These are phyloP conservation scores for Drosophila phalerata DNA, from an alignment of 2,888 invertebrate genomes.

Conservation along the genomic window DNA sequence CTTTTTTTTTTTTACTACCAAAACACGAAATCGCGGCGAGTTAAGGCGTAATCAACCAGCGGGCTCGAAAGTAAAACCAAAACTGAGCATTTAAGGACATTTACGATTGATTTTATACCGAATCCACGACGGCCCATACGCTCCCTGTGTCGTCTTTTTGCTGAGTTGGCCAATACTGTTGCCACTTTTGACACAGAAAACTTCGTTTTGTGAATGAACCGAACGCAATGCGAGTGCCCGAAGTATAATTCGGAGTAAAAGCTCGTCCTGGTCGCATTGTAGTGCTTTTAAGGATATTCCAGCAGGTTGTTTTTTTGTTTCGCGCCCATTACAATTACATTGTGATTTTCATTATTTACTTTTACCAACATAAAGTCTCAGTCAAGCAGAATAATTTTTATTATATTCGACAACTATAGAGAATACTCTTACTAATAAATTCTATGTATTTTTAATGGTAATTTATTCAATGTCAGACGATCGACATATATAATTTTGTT, in stretches of 20 bases:
- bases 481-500: not conserved
- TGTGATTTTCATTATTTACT: constrained; percentile 22
- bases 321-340: constrained; percentile 41
- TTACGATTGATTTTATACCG: constrained; percentile 82
- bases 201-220: constrained; percentile 55
- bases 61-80: constrained; percentile 71
- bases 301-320: constrained; percentile 75
- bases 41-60: constrained; percentile 53
- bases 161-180: constrained; percentile 8
- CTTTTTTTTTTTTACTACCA: constrained; percentile 32
- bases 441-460: not conserved
- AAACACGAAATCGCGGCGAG: constrained; percentile 50
- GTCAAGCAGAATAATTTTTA: not conserved
- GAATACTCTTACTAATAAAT: not conserved
- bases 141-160: constrained; percentile 36
- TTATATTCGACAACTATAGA: not conserved
- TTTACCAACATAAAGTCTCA: not conserved
- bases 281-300: constrained; percentile 56
- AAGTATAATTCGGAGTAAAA: constrained; percentile 58
- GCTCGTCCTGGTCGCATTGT: constrained; percentile 24
- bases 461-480: not conserved
- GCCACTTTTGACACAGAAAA: constrained; percentile 66
- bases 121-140: constrained; percentile 48
- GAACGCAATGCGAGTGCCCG: constrained; percentile 43
- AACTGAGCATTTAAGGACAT: constrained; percentile 81